These are phyloP conservation scores for Ladona fulva DNA, from an alignment of 1,140 invertebrate species.

Conservation along the genomic window DNA sequence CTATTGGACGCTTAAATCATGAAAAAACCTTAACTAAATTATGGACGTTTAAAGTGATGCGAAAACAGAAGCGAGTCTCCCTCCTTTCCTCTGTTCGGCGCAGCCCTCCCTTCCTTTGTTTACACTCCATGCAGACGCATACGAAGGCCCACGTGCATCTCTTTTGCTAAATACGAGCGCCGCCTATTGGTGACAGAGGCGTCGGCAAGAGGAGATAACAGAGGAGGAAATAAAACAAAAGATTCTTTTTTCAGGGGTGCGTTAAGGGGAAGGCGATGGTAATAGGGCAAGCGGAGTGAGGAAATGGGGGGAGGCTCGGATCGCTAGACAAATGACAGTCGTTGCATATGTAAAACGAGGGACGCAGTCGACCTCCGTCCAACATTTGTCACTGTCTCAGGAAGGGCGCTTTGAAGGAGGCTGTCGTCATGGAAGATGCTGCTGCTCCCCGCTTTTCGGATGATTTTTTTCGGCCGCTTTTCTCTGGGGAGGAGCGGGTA, in stretches of 20 bases:
- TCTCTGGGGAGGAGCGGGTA: background rate
- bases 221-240: background rate
- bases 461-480: background rate
- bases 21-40: too few species aligned
- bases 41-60: too few species aligned
- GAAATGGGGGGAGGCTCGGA: slow-evolving; percentile 4
- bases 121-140: background rate
- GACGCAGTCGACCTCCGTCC: slow-evolving; percentile 16
- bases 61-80: too few species aligned
- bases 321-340: slow-evolving; percentile 19
- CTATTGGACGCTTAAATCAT: too few species aligned
- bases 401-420: background rate
- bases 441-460: background rate
- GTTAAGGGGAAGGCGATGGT: background rate
- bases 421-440: background rate
- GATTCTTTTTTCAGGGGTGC: background rate
- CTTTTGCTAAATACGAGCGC: background rate
- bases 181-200: background rate
- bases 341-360: slow-evolving; percentile 22
- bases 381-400: slow-evolving; percentile 20
- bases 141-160: background rate
- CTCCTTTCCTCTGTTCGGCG: background rate
- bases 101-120: background rate
- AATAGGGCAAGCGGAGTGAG: background rate
- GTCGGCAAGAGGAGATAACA: background rate